phyloP scores from a whole-genome alignment of 2,797 vertebrate genomes.

The Delichon dasypus region DNA sequence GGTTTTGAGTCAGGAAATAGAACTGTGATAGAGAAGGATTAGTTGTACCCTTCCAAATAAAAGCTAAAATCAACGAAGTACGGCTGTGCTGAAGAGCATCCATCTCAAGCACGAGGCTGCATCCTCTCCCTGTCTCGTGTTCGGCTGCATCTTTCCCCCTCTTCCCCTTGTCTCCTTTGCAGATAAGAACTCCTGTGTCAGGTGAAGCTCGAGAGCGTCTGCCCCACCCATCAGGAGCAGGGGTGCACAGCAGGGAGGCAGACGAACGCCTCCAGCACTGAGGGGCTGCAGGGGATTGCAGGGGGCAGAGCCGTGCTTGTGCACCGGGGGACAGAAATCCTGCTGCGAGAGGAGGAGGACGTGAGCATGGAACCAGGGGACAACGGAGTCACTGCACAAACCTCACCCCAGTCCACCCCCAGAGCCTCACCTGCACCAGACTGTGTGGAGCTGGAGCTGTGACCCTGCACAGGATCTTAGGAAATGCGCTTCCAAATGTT shows the following conservation, averaged over 20 bases:
- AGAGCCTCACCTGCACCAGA: background rate
- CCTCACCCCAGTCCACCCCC: background rate
- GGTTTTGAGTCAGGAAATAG: background rate
- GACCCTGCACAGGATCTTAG: background rate
- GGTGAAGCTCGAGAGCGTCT: background rate
- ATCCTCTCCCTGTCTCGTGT: background rate
- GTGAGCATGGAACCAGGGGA: background rate
- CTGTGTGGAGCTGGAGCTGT: accelerated
- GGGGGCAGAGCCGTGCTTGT: background rate
- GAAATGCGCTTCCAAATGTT: background rate
- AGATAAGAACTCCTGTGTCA: background rate
- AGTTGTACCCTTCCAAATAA: background rate
- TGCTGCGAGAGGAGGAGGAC: accelerated
- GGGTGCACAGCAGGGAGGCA: background rate
- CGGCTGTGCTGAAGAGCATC: background rate
- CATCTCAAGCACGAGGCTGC: background rate
- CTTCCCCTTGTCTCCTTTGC: background rate
- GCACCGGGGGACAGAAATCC: background rate
- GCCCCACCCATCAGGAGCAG: background rate
- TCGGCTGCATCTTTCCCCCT: background rate
- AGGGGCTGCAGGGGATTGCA: too few species aligned
- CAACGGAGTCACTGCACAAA: background rate
- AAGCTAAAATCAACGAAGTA: background rate
- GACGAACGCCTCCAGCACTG: background rate
- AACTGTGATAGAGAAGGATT: background rate